A percentile compares a stretch with the other conserved stretches of the same genome.
phyloP scores from a whole-genome alignment of 2,797 vertebrate genomes.

The Liasis olivaceus region DNA sequence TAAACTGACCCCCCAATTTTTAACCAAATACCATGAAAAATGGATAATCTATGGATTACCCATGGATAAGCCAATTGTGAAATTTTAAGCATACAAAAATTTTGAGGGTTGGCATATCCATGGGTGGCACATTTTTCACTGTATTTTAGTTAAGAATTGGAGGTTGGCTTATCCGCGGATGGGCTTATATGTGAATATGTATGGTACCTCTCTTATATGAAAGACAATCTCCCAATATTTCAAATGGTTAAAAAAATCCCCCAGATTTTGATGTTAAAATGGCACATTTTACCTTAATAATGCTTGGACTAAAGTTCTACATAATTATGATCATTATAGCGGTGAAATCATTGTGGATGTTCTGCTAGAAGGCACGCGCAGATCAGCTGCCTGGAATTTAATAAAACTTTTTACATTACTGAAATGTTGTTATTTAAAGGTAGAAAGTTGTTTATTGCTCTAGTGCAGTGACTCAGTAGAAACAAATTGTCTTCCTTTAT shows the following conservation, averaged over 20 bases:
- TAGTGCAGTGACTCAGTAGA: background rate
- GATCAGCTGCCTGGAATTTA: constrained; percentile 27
- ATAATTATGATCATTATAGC: constrained; percentile 12
- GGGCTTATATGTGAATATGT: background rate
- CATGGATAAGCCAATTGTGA: background rate
- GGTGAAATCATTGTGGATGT: background rate
- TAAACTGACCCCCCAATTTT: background rate
- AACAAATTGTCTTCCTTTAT: background rate
- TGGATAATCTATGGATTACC: background rate
- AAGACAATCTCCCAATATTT: background rate
- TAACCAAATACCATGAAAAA: background rate
- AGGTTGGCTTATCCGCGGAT: background rate
- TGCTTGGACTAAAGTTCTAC: background rate
- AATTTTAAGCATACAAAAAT: background rate
- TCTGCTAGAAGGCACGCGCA: constrained; percentile 16
- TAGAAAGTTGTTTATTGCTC: background rate
- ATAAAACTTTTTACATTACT: background rate
- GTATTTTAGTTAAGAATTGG: background rate
- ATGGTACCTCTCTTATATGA: background rate
- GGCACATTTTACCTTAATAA: background rate
- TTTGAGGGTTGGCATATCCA: background rate
- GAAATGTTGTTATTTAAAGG: background rate
- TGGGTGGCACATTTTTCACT: background rate
- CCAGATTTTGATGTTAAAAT: background rate
- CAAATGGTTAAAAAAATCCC: background rate